A percentile compares a stretch with the other conserved stretches of the same genome.
Conservation (phyloP, 2,888 invertebrate genomes). For the Sphaerophoria taeniata region DNA sequence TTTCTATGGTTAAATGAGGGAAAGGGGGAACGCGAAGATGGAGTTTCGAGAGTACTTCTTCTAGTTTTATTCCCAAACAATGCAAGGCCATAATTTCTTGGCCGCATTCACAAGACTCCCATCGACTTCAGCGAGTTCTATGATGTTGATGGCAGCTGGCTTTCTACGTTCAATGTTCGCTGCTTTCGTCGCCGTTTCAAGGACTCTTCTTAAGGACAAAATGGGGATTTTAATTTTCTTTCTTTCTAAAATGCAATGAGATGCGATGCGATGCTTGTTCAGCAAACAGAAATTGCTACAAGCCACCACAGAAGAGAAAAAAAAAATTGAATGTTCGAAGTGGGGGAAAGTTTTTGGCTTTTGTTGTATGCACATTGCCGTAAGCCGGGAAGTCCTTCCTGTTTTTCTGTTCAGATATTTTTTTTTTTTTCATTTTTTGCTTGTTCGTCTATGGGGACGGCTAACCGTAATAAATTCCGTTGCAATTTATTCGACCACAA, state of each 20-base stretch:
- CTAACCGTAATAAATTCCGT: slow-evolving; percentile 67
- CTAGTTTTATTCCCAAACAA: slow-evolving; percentile 61
- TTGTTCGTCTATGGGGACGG: slow-evolving; percentile 22
- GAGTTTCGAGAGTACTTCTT: slow-evolving; percentile 51
- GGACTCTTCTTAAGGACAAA: slow-evolving; percentile 42
- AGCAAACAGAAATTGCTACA: slow-evolving; percentile 16
- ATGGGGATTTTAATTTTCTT: slow-evolving; percentile 31
- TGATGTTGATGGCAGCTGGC: background rate
- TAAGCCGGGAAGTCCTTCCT: slow-evolving; percentile 26
- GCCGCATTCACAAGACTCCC: background rate
- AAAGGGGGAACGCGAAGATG: background rate
- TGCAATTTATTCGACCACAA: slow-evolving; percentile 76
- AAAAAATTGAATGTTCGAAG: background rate
- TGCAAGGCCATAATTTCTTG: slow-evolving; percentile 68
- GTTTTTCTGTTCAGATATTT: background rate
- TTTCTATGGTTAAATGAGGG: background rate
- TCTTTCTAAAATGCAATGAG: background rate
- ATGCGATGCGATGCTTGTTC: slow-evolving; percentile 11
- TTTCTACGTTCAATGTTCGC: slow-evolving; percentile 34
- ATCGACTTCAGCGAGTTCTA: background rate
- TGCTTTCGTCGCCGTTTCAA: slow-evolving; percentile 37
- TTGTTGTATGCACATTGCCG: slow-evolving; percentile 66
- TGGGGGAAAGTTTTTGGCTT: slow-evolving; percentile 29
- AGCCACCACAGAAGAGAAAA: background rate
- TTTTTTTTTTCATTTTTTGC: slow-evolving; percentile 8